Conservation (phyloP, 2,113 vertebrate species). For the Hyla sarda region DNA sequence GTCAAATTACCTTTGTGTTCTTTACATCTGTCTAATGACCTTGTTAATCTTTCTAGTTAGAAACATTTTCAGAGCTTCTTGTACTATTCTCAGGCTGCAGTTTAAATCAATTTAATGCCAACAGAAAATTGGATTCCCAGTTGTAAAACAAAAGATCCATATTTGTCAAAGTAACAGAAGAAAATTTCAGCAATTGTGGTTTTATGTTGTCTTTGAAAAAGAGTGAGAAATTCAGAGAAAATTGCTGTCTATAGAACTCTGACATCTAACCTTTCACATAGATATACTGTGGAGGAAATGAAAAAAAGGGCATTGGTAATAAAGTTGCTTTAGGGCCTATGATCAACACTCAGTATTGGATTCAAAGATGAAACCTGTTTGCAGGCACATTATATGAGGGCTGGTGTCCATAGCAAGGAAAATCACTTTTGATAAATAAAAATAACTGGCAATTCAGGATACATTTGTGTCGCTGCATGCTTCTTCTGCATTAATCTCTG, state of each 20-base stretch:
- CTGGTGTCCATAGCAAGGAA: background rate
- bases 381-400: background rate
- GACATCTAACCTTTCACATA: conserved; percentile 26
- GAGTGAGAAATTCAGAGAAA: background rate
- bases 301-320: conserved; percentile 3
- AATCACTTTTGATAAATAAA: background rate
- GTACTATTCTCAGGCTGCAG: background rate
- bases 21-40: background rate
- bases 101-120: background rate
- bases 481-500: background rate
- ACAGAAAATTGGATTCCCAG: background rate
- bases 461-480: background rate
- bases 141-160: conserved; percentile 23
- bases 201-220: background rate
- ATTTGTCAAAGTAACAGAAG: conserved; percentile 15
- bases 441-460: background rate
- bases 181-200: background rate
- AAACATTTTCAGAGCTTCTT: background rate
- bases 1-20: background rate
- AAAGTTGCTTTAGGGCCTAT: conserved; percentile 11
- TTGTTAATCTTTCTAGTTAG: background rate
- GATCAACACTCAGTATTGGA: background rate
- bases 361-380: background rate
- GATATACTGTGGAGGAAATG: background rate
- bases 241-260: conserved; percentile 7